These are phyloP conservation scores for Mastacembelus armatus DNA, from an alignment of 2,797 vertebrate species.

Conservation along the genomic window DNA sequence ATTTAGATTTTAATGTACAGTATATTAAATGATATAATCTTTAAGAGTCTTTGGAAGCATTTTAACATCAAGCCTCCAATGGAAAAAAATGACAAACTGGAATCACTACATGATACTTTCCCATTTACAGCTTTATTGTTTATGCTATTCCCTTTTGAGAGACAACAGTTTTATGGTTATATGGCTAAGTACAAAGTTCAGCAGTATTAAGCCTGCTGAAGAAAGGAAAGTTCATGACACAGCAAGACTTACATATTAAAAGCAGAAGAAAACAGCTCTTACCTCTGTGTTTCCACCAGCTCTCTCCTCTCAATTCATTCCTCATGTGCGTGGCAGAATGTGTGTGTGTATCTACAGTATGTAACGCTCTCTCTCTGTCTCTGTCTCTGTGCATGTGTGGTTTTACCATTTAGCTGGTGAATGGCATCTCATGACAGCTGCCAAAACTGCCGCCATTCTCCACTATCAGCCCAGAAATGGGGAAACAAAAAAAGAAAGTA, in stretches of 20 bases:
- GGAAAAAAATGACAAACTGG: slow-evolving; percentile 8
- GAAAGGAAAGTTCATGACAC: not conserved
- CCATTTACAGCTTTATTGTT: not conserved
- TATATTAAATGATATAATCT: not conserved
- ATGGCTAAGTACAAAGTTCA: slow-evolving; percentile 62
- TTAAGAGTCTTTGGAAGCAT: not conserved
- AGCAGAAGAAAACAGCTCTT: slow-evolving; percentile 39
- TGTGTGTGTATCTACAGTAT: too few relatives aligned
- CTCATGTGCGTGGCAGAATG: slow-evolving; percentile 48
- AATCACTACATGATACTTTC: slow-evolving; percentile 23
- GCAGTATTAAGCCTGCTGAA: slow-evolving; percentile 4
- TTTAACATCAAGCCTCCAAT: not conserved
- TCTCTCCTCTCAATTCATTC: slow-evolving; percentile 64
- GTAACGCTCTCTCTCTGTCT: too few relatives aligned
- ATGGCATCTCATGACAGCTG: slow-evolving; percentile 39
- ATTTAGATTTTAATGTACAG: not conserved
- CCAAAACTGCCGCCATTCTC: slow-evolving; percentile 38
- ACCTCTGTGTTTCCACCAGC: slow-evolving; percentile 68
- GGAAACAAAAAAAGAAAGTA: slow-evolving; percentile 13
- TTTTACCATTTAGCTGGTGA: slow-evolving; percentile 47
- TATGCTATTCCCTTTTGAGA: not conserved
- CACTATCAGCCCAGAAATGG: slow-evolving; percentile 7
- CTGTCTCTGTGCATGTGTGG: not conserved
- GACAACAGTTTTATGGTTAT: slow-evolving; percentile 34
- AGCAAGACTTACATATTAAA: not conserved